Base-by-base conservation (phyloP, 2,888 invertebrate genomes). In the Drosophila robusta region DNA sequence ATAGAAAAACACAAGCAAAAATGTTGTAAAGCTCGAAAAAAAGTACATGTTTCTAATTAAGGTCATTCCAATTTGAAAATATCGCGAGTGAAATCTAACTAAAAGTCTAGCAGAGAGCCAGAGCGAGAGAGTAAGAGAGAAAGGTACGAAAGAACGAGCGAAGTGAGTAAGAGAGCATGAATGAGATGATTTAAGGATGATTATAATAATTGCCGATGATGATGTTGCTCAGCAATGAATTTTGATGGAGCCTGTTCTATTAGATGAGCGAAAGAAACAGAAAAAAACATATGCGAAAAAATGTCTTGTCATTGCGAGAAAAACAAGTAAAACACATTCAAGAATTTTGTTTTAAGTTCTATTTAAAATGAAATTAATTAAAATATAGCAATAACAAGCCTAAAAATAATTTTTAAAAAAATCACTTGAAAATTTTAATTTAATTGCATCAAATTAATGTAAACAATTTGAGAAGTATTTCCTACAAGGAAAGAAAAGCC, bases 401-500 rank as follows among this genome's bases (percentile, higher is more conserved):
- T 67, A 54, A 57, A 45, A 60, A 41, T 69, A 68, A 22, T 44
- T 32, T 49, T 68, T 64, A 47, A 51, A 60, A 42, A 74, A 50
- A 63, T 65, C 11, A 51, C 42, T 54, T 58, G 50, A 39, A 61
- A 47, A 65, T 68, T 51, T 56, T 75, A 54, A 57, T 69, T 77
- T 63, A 72, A 75, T 63, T 54, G 52, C 75, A 65, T 56, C 62
- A 76, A 72, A 62, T 36, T 36, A 69, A 67, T 60, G 50, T 75
- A 77, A 80, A 75, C 71, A 63, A 82, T 83, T 83, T 90, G 85
- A 87, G 47, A 89, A 90, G 90, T 90, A 90, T 90, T 90, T 90
- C 90, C 90, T 90, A 61, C 60, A 90, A 90, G 90, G 90, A 90
- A 90, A 90, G 90, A 90, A 90, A 90, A 70, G 90, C 90, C 90